phyloP scores from a whole-genome alignment of 2,113 vertebrate species.

The Erinaceus europaeus region DNA sequence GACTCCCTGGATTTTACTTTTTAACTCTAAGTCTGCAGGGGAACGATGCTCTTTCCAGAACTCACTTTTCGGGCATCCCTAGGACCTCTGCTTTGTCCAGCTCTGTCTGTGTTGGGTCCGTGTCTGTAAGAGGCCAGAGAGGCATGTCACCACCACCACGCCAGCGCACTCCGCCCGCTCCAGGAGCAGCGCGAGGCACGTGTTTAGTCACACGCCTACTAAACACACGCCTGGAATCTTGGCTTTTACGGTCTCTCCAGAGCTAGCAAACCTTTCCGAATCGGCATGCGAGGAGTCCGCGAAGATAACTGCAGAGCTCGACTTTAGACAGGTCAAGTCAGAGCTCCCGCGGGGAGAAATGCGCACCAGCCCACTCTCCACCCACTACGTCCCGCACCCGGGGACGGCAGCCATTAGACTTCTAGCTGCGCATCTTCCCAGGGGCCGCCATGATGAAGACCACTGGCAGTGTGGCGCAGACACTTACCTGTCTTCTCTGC shows the following conservation, averaged over 20 bases:
- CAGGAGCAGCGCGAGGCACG: neutral
- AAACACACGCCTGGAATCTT: too few species aligned
- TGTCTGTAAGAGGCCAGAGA: slow-evolving; percentile 61
- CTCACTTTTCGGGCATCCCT: slow-evolving; percentile 80
- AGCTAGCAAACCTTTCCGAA: slow-evolving; percentile 32
- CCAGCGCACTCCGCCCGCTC: too few species aligned
- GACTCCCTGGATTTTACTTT: too few species aligned
- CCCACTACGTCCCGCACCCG: too few species aligned
- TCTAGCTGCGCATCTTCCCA: too few species aligned
- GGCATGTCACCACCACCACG: neutral
- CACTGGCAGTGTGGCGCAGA: neutral
- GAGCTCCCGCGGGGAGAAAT: neutral
- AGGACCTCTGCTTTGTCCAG: slow-evolving; percentile 63
- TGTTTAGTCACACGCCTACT: too few species aligned
- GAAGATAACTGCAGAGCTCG: slow-evolving; percentile 8
- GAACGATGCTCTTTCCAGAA: slow-evolving; percentile 7
- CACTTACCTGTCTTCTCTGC: slow-evolving; percentile 82
- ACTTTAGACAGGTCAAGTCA: slow-evolving; percentile 40
- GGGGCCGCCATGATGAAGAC: slow-evolving; percentile 34
- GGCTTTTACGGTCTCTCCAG: slow-evolving; percentile 39
- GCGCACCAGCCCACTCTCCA: too few species aligned
- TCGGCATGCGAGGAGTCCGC: slow-evolving; percentile 48
- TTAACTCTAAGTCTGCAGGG: too few species aligned
- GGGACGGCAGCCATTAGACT: too few species aligned
- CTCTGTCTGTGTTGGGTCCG: slow-evolving; percentile 47